Conservation (phyloP, 2,797 vertebrate genomes). For the Phrynocephalus vlangalii region DNA sequence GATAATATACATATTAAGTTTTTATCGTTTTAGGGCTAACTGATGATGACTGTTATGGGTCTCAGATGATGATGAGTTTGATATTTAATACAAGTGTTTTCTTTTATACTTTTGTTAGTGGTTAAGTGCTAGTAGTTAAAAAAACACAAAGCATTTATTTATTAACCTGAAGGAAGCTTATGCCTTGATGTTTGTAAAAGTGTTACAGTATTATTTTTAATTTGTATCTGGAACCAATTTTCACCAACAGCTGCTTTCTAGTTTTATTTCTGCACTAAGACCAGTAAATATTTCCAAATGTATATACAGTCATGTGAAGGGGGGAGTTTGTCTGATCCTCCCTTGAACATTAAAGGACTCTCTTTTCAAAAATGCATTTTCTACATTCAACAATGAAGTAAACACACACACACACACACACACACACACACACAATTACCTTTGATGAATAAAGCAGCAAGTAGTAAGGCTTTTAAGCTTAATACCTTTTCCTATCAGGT, state of each 20-base stretch:
- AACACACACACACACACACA: too few species aligned
- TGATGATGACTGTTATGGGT: not conserved
- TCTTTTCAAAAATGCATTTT: not conserved
- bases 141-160: too few species aligned
- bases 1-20: not conserved
- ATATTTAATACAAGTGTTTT: not conserved
- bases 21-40: not conserved
- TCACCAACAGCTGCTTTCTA: not conserved
- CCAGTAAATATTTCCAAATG: constrained; percentile 14
- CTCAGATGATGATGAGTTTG: not conserved
- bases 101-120: not conserved
- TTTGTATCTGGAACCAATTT: constrained; percentile 1
- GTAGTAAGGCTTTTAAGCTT: not conserved
- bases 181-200: not conserved
- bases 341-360: not conserved
- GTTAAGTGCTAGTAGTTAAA: not conserved
- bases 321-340: not conserved
- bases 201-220: not conserved
- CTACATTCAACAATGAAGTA: not conserved
- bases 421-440: not conserved
- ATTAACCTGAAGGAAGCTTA: not conserved
- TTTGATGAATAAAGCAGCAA: not conserved
- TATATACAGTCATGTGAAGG: not conserved
- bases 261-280: not conserved
- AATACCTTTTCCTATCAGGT: not conserved